Evolutionary conservation across 2,888 invertebrate genomes (phyloP).

Genomic region (Hydraecia micacea): DNA sequence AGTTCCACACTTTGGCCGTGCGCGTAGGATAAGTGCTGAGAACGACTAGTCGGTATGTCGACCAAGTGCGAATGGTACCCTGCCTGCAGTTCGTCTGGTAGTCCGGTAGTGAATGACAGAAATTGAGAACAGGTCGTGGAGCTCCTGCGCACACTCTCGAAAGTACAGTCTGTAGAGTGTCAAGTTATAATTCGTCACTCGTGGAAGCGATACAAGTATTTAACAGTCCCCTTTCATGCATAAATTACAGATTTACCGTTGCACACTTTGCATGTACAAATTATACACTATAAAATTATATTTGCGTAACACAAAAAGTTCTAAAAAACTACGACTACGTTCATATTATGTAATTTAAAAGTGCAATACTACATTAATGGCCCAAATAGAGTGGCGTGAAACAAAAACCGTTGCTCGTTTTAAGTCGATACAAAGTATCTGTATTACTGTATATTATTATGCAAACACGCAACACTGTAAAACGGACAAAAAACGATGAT

Average conservation of each 20-base stretch:
- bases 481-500: constrained; percentile 11
- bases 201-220: neutral
- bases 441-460: constrained; percentile 23
- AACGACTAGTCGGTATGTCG: neutral
- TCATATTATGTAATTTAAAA: constrained; percentile 2
- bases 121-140: too few species aligned
- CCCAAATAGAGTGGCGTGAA: neutral
- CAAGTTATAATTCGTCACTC: neutral
- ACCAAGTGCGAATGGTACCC: neutral
- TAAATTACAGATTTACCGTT: neutral
- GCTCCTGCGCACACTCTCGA: too few species aligned
- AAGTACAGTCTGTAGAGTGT: too few species aligned
- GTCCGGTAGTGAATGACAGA: neutral
- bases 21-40: neutral
- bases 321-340: neutral
- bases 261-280: neutral
- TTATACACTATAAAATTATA: constrained; percentile 21
- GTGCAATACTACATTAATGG: constrained; percentile 2
- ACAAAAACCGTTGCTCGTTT: neutral
- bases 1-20: too few species aligned
- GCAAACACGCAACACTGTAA: constrained; percentile 19
- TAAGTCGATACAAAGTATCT: constrained; percentile 3
- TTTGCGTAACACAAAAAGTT: constrained; percentile 12
- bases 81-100: neutral
- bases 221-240: neutral